phyloP scores from a whole-genome alignment of 2,797 vertebrate genomes.

The Microhierax caerulescens region DNA sequence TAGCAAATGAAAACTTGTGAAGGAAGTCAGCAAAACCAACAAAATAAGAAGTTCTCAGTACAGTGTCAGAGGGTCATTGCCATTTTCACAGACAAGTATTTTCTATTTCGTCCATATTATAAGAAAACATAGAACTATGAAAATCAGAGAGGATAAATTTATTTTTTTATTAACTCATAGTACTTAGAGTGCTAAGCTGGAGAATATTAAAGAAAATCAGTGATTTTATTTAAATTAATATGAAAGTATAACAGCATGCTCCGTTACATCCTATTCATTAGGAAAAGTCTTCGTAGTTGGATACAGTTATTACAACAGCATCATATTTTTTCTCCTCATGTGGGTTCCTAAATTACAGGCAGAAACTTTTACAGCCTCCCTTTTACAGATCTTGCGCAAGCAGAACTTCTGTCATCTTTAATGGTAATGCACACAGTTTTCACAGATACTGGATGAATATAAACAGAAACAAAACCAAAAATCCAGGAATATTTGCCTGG shows the following conservation, averaged over 20 bases:
- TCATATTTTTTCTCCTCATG: not conserved
- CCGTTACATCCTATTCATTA: not conserved
- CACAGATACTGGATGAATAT: not conserved
- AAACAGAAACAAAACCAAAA: not conserved
- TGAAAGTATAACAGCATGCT: not conserved
- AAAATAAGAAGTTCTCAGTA: not conserved
- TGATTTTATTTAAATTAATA: not conserved
- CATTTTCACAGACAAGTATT: not conserved
- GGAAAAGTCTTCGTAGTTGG: not conserved
- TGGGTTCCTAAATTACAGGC: not conserved
- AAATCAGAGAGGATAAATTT: not conserved
- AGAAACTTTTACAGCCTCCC: accelerated
- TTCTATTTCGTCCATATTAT: not conserved
- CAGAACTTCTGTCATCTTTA: not conserved
- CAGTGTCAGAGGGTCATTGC: not conserved
- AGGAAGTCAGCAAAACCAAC: not conserved
- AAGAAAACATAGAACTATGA: not conserved
- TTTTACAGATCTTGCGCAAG: not conserved
- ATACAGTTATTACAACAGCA: not conserved
- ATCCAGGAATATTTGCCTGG: not conserved
- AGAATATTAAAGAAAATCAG: not conserved
- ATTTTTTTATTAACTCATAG: not conserved
- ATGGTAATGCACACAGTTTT: not conserved
- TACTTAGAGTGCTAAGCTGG: not conserved
- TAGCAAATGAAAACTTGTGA: not conserved